A percentile compares a stretch with the other conserved stretches of the same genome.
Conservation (phyloP, 2,797 vertebrate species). For the Manis pentadactyla region DNA sequence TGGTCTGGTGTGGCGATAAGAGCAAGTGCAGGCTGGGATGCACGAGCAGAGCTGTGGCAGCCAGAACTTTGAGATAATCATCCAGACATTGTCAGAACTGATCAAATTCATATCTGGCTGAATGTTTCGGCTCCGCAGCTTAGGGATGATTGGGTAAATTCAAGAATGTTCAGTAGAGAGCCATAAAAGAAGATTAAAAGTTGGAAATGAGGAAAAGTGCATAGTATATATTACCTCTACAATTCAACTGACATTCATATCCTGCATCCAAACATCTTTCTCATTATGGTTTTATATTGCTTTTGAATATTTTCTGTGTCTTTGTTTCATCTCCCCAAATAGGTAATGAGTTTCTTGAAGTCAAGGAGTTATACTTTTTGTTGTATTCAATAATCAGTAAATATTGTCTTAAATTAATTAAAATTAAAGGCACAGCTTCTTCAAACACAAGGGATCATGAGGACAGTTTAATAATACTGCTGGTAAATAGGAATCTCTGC, state of each 20-base stretch:
- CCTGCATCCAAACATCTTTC: neutral
- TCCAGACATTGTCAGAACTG: neutral
- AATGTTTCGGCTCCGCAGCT: neutral
- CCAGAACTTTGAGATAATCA: neutral
- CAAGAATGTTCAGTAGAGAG: conserved; percentile 14
- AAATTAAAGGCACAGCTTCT: neutral
- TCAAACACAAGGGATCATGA: neutral
- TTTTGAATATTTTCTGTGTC: neutral
- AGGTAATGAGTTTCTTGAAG: neutral
- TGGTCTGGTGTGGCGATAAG: neutral
- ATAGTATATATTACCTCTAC: neutral
- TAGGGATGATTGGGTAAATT: neutral
- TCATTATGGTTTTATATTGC: neutral
- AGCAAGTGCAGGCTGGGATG: neutral
- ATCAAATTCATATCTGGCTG: neutral
- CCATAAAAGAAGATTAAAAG: conserved; percentile 38
- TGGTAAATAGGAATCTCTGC: neutral
- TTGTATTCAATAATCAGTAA: neutral
- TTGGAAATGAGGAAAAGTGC: neutral
- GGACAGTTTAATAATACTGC: neutral
- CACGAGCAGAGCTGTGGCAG: neutral
- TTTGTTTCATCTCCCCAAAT: conserved; percentile 23
- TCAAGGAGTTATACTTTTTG: neutral
- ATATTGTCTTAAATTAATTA: conserved; percentile 17
- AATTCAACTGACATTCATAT: neutral